Base-by-base conservation (phyloP, 2,797 vertebrate genomes). In the Enteromius radiatus region DNA sequence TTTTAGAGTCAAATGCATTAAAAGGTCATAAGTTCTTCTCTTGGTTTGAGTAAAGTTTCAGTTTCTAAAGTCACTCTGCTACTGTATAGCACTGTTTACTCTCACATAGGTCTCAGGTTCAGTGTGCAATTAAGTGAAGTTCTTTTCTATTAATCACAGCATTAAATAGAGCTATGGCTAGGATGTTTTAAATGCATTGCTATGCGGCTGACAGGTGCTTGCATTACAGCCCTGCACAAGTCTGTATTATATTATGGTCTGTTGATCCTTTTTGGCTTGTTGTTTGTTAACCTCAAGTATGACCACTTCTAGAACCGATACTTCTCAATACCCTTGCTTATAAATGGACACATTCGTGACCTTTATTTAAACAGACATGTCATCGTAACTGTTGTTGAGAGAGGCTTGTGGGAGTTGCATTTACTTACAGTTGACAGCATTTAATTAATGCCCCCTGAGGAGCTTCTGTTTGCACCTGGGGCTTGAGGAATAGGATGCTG, bases 371-470 rank as follows among this genome's bases (percentile, higher is more conserved):
- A 83, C 12, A 76, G 9, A 23, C 17, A 83, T 14, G 61, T 45
- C 67, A 59, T 3, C 33, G n/a, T 59, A 78, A 71, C 1, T 9
- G 21, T 23, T 70, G 64, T 64, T 43, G n/a, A 47, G 76, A 26
- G 38, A 54, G 23, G 47, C 61, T 33, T 71, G 69, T 76, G 70
- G 69, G 75, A 85, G 80, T 73, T 61, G 71, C 77, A 45, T 76
- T 38, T 64, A 74, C 67, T 65, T 2, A 26, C 21, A 31, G 17
- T 9, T 71, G 78, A 81, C 14, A 17, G 54, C 64, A 65, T 79
- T 84, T 86, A 86, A 87, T 87, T 63, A 84, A 74, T 67, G 23
- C 38, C 54, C 86, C 80, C 76, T 0, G 38, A 33, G 71, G 23
- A 14, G 33, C 23, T 21, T 14, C 56, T 81, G 76, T 68, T 56